phyloP scores from a whole-genome alignment of 1,140 invertebrate genomes.

The Zaprionus vittiger region DNA sequence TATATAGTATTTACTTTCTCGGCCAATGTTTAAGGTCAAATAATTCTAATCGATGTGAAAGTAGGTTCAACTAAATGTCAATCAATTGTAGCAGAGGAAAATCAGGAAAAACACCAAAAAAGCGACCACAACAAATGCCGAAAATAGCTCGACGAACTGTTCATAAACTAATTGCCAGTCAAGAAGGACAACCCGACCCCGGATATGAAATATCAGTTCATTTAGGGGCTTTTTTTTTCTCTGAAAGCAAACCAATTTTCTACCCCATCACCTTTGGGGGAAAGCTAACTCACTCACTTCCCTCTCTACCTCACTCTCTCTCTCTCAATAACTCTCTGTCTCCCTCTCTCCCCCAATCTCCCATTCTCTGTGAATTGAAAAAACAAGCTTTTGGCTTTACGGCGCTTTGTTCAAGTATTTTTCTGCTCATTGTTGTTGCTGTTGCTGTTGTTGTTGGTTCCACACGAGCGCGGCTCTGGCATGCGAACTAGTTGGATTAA shows the following conservation, averaged over 20 bases:
- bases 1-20: neutral
- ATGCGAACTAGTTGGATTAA: constrained; percentile 81
- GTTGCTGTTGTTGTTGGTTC: constrained; percentile 57
- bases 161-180: constrained; percentile 61
- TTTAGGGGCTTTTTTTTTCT: constrained; percentile 39
- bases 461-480: constrained; percentile 70
- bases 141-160: constrained; percentile 28
- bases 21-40: neutral
- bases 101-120: neutral
- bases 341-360: constrained; percentile 12
- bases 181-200: neutral
- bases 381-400: constrained; percentile 80
- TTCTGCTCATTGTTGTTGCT: constrained; percentile 7
- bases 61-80: constrained; percentile 3
- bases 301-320: neutral
- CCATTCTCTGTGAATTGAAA: constrained; percentile 53
- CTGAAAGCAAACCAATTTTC: constrained; percentile 45
- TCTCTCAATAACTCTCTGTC: neutral
- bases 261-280: constrained; percentile 42
- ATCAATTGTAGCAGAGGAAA: constrained; percentile 5
- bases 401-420: constrained; percentile 62
- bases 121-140: constrained; percentile 27
- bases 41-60: neutral
- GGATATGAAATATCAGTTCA: constrained; percentile 59
- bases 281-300: neutral